Evolutionary conservation across 2,888 invertebrate genomes (phyloP).

Genomic region (Pammene fasciana): DNA sequence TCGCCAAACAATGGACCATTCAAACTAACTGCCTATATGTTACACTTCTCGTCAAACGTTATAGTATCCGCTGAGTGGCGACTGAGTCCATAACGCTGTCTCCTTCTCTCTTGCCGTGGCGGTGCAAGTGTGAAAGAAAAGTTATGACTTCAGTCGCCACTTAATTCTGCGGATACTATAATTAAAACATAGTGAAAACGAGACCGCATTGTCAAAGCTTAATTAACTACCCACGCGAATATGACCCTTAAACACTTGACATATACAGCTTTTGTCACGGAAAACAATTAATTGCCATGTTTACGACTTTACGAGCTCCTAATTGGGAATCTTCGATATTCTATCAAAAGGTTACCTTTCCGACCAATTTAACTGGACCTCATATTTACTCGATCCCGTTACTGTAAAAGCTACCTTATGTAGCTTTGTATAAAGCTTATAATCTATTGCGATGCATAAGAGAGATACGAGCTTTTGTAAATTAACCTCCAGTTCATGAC

Average conservation of each 20-base stretch:
- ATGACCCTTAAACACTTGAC: background rate
- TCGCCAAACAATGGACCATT: conserved; percentile 19
- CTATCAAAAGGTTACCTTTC: conserved; percentile 46
- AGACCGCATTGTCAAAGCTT: conserved; percentile 25
- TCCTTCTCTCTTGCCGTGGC: too few species aligned
- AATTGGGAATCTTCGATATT: conserved; percentile 48
- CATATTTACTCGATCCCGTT: background rate
- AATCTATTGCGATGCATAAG: background rate
- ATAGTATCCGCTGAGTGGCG: too few species aligned
- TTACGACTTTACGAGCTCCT: conserved; percentile 40
- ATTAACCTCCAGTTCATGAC: conserved; percentile 44
- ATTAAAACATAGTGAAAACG: conserved; percentile 36
- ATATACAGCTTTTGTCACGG: conserved; percentile 9
- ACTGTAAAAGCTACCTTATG: background rate
- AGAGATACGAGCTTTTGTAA: background rate
- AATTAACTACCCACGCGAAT: conserved; percentile 3
- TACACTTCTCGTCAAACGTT: conserved; percentile 5
- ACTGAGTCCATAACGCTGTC: too few species aligned
- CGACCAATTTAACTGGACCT: background rate
- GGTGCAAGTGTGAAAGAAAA: too few species aligned
- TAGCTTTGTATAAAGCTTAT: background rate
- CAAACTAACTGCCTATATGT: conserved; percentile 1
- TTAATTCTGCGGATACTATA: too few species aligned
- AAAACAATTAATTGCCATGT: conserved; percentile 38
- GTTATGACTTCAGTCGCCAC: too few species aligned